Evolutionary conservation across 2,888 invertebrate species (phyloP).

Genomic region (Troilus luridus): DNA sequence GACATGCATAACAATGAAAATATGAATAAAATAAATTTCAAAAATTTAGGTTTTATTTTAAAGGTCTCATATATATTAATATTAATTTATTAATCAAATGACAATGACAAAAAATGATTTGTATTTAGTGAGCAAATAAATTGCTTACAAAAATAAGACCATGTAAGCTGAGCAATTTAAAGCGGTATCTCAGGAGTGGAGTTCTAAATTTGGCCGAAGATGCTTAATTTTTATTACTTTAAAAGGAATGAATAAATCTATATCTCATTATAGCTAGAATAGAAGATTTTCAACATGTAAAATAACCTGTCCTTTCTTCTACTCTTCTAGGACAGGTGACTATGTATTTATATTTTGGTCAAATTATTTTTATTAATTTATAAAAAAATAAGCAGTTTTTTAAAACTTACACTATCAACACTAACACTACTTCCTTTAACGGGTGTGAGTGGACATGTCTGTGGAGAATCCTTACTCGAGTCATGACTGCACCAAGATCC

Average conservation of each 20-base stretch:
- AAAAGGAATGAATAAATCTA: background rate
- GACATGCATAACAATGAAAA: no score
- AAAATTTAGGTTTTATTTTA: no score
- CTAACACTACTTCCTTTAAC: background rate
- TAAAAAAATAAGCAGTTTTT: background rate
- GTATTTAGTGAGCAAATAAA: no score
- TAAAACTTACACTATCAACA: constrained; percentile 48
- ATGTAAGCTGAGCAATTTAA: no score
- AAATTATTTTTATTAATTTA: background rate
- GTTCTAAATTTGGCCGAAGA: background rate
- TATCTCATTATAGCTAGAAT: background rate
- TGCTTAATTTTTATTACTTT: background rate
- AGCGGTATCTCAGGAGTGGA: no score
- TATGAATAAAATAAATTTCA: no score
- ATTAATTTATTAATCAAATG: no score
- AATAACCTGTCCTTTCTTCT: no score
- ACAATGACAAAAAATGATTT: no score
- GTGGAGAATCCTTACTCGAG: constrained; percentile 65
- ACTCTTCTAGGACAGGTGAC: background rate
- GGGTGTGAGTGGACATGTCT: constrained; percentile 44
- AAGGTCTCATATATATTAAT: background rate
- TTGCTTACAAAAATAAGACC: no score
- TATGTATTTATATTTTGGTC: background rate
- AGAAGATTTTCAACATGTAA: background rate
- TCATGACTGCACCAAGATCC: constrained; percentile 86